These are phyloP conservation scores for Orius insidiosus DNA, from an alignment of 1,140 invertebrate genomes.

Conservation along the genomic window DNA sequence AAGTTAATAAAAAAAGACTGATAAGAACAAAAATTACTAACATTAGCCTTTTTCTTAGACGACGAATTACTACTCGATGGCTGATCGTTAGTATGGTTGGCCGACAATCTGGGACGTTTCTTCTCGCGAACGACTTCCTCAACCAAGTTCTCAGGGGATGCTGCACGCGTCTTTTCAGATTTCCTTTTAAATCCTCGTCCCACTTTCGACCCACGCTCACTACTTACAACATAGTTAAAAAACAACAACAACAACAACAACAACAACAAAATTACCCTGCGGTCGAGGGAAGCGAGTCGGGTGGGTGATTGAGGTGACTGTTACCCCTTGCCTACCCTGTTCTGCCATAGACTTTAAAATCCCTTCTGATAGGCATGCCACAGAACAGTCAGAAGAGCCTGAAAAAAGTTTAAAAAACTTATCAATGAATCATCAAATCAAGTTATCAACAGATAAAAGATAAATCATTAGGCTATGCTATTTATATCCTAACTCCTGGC, in stretches of 20 bases:
- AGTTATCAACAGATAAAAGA: too few species aligned
- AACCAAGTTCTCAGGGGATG: background rate
- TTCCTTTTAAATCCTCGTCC: background rate
- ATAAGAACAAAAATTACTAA: too few species aligned
- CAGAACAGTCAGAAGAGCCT: slow-evolving; percentile 10
- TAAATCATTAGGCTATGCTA: too few species aligned
- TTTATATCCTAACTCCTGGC: too few species aligned
- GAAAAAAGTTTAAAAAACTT: background rate
- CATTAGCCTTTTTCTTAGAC: too few species aligned
- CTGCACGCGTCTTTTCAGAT: slow-evolving; percentile 5
- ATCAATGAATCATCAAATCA: too few species aligned
- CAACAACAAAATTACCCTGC: background rate
- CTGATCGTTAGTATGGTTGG: too few species aligned
- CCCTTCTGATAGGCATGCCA: slow-evolving; percentile 17
- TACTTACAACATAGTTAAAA: too few species aligned
- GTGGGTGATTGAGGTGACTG: slow-evolving; percentile 14
- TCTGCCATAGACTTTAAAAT: slow-evolving; percentile 17
- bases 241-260: background rate
- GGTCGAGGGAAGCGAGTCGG: slow-evolving; percentile 8
- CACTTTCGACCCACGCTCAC: background rate
- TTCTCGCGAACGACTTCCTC: too few species aligned
- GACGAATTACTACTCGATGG: too few species aligned
- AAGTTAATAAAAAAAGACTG: too few species aligned
- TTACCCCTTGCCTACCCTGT: slow-evolving; percentile 15
- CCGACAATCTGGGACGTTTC: too few species aligned